Conservation (phyloP, 2,113 vertebrate species). For the Cathartes aura region DNA sequence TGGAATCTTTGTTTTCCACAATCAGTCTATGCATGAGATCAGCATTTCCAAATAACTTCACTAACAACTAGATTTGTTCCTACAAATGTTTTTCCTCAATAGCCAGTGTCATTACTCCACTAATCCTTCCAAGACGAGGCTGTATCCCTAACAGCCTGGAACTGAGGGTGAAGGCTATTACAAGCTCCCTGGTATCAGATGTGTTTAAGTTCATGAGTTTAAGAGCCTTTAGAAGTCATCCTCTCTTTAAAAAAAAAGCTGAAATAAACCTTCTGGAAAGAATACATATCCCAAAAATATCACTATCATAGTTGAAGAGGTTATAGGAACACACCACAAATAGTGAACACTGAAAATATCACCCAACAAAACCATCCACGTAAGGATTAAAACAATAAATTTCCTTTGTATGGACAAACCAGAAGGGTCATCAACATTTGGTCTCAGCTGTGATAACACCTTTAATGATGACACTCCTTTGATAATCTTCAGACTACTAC, state of each 20-base stretch:
- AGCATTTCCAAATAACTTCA: neutral
- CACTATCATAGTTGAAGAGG: neutral
- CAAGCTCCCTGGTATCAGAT: neutral
- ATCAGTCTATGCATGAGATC: neutral
- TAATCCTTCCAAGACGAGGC: neutral
- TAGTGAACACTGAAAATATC: neutral
- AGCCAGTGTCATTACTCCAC: neutral
- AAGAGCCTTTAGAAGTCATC: neutral
- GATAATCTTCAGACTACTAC: neutral
- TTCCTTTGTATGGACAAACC: neutral
- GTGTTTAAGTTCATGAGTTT: neutral
- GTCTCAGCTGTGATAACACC: neutral
- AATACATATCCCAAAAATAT: neutral
- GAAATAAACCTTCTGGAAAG: neutral
- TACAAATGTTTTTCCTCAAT: neutral
- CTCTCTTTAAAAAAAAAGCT: neutral
- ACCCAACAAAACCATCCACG: neutral
- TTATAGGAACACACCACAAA: neutral
- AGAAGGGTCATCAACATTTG: neutral
- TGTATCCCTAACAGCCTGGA: neutral
- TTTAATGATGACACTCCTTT: neutral
- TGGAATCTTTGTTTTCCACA: neutral
- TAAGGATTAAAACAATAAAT: neutral
- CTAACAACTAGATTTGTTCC: neutral
- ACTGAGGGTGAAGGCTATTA: neutral